Conservation (phyloP, 1,140 invertebrate species). For the Cyclina sinensis region DNA sequence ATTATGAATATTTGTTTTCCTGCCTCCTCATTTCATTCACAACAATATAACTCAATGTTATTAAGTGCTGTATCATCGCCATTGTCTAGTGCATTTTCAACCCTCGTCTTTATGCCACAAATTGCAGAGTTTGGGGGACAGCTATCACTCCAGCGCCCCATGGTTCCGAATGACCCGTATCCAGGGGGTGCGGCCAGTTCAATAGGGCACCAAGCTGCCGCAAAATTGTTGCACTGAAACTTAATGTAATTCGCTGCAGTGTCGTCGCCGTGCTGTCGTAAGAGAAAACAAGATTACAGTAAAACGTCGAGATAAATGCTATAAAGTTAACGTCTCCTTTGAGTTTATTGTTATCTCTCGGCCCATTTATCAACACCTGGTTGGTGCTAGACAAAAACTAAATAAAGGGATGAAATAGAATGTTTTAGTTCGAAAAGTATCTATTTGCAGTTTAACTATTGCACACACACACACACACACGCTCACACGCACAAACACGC, state of each 20-base stretch:
- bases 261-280: background rate
- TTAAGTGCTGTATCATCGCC: conserved; percentile 48
- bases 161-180: background rate
- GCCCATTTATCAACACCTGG: no score
- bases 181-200: background rate
- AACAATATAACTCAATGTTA: conserved; percentile 52
- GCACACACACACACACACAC: no score
- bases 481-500: no score
- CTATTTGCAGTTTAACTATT: no score
- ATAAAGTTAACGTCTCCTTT: no score
- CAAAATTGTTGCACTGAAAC: conserved; percentile 18
- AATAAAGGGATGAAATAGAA: no score
- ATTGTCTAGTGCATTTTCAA: background rate
- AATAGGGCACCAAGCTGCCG: background rate
- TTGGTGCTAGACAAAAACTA: no score
- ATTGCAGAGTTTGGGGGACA: conserved; percentile 34
- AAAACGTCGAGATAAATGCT: no score
- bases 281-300: background rate
- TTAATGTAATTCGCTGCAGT: conserved; percentile 21
- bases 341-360: no score
- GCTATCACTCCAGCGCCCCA: background rate
- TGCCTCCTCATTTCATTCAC: background rate
- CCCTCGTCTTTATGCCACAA: conserved; percentile 37
- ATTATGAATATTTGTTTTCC: no score
- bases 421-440: no score